phyloP scores from a whole-genome alignment of 2,797 vertebrate species.

The Anabacerthia variegaticeps region DNA sequence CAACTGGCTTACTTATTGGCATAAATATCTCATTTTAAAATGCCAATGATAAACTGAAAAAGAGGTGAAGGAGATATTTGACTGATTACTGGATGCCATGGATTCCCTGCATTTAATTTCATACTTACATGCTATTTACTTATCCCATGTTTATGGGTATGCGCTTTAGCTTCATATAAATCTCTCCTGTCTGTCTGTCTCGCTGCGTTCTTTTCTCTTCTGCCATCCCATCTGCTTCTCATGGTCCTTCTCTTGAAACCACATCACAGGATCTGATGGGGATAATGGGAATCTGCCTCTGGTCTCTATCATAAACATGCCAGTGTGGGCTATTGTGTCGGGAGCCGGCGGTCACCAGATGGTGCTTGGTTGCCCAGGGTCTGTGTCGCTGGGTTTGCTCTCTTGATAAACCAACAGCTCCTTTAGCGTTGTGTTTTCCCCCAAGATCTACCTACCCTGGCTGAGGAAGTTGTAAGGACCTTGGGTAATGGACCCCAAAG shows the following conservation, averaged over 20 bases:
- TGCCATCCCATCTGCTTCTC: constrained; percentile 67
- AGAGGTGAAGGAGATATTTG: constrained; percentile 46
- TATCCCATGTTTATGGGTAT: constrained; percentile 60
- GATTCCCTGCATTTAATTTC: constrained; percentile 47
- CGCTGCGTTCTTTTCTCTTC: constrained; percentile 27
- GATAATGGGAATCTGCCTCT: constrained; percentile 59
- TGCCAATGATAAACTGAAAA: constrained; percentile 26
- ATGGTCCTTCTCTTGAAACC: constrained; percentile 55
- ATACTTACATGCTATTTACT: constrained; percentile 51
- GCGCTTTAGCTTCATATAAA: constrained; percentile 52
- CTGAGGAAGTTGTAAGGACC: background rate
- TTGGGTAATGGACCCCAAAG: background rate
- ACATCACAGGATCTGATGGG: constrained; percentile 45
- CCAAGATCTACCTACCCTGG: background rate
- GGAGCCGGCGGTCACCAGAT: constrained; percentile 63
- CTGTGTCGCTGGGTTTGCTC: constrained; percentile 20
- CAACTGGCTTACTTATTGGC: constrained; percentile 49
- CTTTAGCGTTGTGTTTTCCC: background rate
- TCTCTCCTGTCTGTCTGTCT: constrained; percentile 50
- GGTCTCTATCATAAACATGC: constrained; percentile 70
- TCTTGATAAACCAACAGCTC: constrained; percentile 8
- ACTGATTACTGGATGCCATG: constrained; percentile 41
- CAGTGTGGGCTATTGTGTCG: constrained; percentile 56
- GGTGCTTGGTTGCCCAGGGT: constrained; percentile 62
- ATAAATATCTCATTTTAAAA: constrained; percentile 59